phyloP scores from a whole-genome alignment of 1,140 invertebrate species.

The Adelges cooleyi region DNA sequence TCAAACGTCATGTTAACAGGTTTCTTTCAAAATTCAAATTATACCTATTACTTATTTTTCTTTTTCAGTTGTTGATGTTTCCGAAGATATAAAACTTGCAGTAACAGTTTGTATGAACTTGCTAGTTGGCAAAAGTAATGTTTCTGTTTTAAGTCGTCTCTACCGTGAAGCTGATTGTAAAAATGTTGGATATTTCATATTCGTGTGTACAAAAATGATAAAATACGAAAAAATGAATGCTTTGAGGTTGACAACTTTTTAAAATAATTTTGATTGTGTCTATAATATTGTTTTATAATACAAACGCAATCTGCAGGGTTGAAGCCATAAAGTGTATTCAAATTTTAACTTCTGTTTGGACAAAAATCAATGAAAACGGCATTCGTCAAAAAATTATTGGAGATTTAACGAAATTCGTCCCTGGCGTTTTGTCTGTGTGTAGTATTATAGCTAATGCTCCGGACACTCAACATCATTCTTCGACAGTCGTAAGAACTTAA shows the following conservation, averaged over 20 bases:
- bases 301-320: too few species aligned
- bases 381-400: slow-evolving; percentile 39
- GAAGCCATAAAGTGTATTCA: slow-evolving; percentile 4
- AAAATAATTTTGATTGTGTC: too few species aligned
- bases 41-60: too few species aligned
- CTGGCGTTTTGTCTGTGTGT: slow-evolving; percentile 47
- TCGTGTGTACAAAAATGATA: neutral
- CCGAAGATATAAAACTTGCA: neutral
- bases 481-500: slow-evolving; percentile 1
- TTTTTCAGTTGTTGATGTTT: neutral
- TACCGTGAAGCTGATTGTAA: neutral
- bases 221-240: slow-evolving; percentile 18
- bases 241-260: neutral
- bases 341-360: neutral
- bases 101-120: neutral
- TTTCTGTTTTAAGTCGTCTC: neutral
- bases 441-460: neutral
- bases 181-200: slow-evolving; percentile 12
- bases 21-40: too few species aligned
- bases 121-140: neutral
- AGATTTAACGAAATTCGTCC: slow-evolving; percentile 48
- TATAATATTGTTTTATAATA: too few species aligned
- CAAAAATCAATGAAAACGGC: neutral
- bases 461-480: slow-evolving; percentile 24
- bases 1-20: too few species aligned